Evolutionary conservation across 2,797 vertebrate species (phyloP).

Genomic region (Staurois parvus): DNA sequence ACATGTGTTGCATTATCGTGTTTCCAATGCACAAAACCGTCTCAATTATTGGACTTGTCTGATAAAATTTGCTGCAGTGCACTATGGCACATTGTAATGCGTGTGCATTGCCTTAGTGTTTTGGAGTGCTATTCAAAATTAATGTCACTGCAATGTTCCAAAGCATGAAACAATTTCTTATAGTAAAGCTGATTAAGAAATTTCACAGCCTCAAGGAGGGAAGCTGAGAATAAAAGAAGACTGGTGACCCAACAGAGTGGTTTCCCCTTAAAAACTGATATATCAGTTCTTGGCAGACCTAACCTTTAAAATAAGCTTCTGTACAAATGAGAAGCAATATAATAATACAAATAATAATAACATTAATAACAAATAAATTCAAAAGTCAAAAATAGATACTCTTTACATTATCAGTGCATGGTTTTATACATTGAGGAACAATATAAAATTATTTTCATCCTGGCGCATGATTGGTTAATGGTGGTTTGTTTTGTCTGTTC

Average conservation of each 20-base stretch:
- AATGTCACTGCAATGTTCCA: too few species aligned
- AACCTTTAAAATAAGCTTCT: conserved; percentile 61
- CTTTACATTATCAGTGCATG: conserved; percentile 73
- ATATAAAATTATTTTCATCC: conserved; percentile 63
- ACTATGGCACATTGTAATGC: too few species aligned
- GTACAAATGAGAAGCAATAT: conserved; percentile 62
- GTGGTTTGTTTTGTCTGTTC: conserved; percentile 77
- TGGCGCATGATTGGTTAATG: conserved; percentile 66
- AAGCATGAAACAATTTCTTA: too few species aligned
- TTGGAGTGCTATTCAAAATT: too few species aligned
- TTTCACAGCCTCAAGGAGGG: not conserved
- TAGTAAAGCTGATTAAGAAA: not conserved
- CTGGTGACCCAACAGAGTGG: not conserved
- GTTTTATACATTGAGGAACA: conserved; percentile 62
- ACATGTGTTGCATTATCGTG: too few species aligned
- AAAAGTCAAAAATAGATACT: conserved; percentile 62
- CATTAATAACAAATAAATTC: conserved; percentile 60
- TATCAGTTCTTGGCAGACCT: not conserved
- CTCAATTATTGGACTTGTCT: too few species aligned
- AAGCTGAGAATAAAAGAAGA: not conserved
- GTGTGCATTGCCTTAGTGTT: too few species aligned
- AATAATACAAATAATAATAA: conserved; percentile 63
- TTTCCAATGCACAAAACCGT: too few species aligned
- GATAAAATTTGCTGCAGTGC: too few species aligned
- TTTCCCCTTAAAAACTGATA: not conserved